These are phyloP conservation scores for Poecile atricapillus DNA, from an alignment of 2,113 vertebrate genomes.

Conservation along the genomic window DNA sequence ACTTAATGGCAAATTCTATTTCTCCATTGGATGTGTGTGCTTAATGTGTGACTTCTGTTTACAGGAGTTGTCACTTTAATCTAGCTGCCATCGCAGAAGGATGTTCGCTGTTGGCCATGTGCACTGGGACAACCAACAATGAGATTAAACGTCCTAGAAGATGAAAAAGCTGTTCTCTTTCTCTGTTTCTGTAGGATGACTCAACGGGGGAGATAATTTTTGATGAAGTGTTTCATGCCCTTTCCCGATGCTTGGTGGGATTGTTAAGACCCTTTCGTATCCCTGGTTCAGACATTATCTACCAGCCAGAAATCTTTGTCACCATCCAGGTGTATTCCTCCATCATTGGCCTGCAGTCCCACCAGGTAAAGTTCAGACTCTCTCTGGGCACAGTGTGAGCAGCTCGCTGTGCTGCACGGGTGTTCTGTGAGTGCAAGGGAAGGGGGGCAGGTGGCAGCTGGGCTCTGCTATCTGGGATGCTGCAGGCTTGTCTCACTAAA, in stretches of 20 bases:
- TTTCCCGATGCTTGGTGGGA: conserved; percentile 88
- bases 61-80: neutral
- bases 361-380: conserved; percentile 81
- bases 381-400: fast-evolving
- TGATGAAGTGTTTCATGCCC: conserved; percentile 93
- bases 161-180: neutral
- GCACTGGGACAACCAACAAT: neutral
- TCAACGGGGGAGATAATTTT: conserved; percentile 96
- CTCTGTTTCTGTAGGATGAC: conserved; percentile 82
- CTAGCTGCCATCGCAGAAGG: neutral
- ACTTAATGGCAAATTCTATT: neutral
- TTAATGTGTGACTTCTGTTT: neutral
- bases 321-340: conserved; percentile 96
- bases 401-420: fast-evolving
- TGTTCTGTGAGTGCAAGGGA: neutral
- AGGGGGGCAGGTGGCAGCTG: neutral
- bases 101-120: neutral
- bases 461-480: neutral
- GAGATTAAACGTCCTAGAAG: neutral
- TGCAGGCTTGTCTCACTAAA: neutral
- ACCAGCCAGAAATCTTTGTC: conserved; percentile 94
- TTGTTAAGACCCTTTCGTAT: conserved; percentile 88
- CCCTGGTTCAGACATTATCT: conserved; percentile 86
- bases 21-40: neutral
- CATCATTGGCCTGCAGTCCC: conserved; percentile 90